phyloP scores from a whole-genome alignment of 2,888 invertebrate species.

The Dromius quadrimaculatus region DNA sequence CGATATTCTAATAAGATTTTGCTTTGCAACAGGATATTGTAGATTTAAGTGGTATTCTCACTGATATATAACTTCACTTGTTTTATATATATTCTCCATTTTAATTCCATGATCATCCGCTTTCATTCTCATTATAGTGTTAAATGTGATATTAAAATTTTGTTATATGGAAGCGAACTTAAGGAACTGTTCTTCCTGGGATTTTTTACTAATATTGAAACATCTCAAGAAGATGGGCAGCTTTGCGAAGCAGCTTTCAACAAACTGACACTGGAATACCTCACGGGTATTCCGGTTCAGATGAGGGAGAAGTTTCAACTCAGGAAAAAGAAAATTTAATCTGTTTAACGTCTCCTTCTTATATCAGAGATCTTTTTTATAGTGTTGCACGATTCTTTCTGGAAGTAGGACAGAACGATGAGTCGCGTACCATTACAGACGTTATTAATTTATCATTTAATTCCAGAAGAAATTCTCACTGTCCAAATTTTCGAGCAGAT shows the following conservation, averaged over 20 bases:
- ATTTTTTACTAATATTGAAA: constrained; percentile 15
- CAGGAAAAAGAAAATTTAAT: constrained; percentile 45
- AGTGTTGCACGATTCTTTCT: constrained; percentile 26
- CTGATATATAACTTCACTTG: neutral
- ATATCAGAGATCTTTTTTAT: constrained; percentile 33
- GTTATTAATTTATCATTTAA: constrained; percentile 34
- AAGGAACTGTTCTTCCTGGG: too few species aligned
- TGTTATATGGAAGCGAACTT: too few species aligned
- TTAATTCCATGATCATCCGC: neutral
- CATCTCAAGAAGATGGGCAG: constrained; percentile 26
- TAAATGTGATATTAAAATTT: too few species aligned
- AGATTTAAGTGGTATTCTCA: too few species aligned
- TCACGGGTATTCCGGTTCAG: constrained; percentile 19
- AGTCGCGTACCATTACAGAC: neutral
- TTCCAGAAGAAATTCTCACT: neutral
- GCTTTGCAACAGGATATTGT: too few species aligned
- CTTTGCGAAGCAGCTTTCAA: constrained; percentile 5
- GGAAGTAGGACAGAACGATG: constrained; percentile 9
- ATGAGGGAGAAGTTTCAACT: constrained; percentile 31
- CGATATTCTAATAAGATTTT: too few species aligned
- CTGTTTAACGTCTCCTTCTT: constrained; percentile 37
- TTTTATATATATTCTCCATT: neutral
- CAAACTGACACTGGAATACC: constrained; percentile 6
- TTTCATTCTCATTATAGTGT: too few species aligned
- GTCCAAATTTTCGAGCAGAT: too few species aligned